Conservation (phyloP, 2,888 invertebrate species). For the Hirtodrosophila trivittata region DNA sequence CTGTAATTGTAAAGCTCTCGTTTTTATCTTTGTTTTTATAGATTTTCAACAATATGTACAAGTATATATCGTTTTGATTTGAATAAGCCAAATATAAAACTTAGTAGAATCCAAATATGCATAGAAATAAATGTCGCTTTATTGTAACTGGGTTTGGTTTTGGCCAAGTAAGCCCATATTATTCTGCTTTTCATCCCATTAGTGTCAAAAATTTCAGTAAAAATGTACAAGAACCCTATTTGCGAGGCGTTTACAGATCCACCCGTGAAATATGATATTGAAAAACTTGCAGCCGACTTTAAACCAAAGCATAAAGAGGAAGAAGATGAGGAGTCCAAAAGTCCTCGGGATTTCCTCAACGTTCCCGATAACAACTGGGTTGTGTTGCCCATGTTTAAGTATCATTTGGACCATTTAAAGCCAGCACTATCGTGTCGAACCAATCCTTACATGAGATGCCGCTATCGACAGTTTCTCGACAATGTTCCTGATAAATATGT, state of each 20-base stretch:
- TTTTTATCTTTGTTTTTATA: slow-evolving; percentile 35
- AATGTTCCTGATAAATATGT: slow-evolving; percentile 51
- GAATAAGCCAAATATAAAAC: slow-evolving; percentile 72
- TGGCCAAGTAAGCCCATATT: too few species aligned
- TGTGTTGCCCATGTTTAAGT: slow-evolving; percentile 67
- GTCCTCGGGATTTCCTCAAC: slow-evolving; percentile 51
- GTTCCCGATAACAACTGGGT: slow-evolving; percentile 55
- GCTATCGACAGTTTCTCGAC: slow-evolving; percentile 47
- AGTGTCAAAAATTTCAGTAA: too few species aligned
- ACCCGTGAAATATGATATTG: slow-evolving; percentile 55
- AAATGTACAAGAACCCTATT: slow-evolving; percentile 40
- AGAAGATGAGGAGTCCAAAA: slow-evolving; percentile 19
- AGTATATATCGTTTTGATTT: slow-evolving; percentile 38
- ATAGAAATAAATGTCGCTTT: slow-evolving; percentile 3
- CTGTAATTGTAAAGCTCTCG: slow-evolving; percentile 40
- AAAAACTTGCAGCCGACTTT: slow-evolving; percentile 50
- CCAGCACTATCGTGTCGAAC: slow-evolving; percentile 55
- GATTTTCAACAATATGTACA: slow-evolving; percentile 29
- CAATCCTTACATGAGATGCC: slow-evolving; percentile 47
- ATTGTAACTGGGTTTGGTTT: too few species aligned
- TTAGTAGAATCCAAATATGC: slow-evolving; percentile 50
- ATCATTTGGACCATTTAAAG: slow-evolving; percentile 60
- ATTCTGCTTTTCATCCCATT: too few species aligned
- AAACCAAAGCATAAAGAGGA: slow-evolving; percentile 39
- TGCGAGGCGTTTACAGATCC: slow-evolving; percentile 56